Conservation (phyloP, 2,797 vertebrate species). For the Argentina silus region DNA sequence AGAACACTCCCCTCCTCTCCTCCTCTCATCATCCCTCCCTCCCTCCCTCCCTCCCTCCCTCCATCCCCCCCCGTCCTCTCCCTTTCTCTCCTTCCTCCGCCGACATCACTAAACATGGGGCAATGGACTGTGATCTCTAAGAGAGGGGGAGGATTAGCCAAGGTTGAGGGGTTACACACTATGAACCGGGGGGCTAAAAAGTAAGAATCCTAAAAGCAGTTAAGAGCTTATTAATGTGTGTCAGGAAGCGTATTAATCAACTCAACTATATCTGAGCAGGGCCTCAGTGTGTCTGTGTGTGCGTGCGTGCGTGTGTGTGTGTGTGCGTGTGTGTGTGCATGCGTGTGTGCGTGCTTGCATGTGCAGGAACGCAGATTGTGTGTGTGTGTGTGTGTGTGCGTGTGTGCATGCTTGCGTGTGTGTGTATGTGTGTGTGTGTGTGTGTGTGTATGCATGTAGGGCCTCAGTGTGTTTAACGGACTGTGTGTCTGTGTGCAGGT, state of each 20-base stretch:
- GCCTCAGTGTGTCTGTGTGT: constrained; percentile 22
- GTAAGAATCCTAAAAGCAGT: constrained; percentile 84
- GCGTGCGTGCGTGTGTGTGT: constrained; percentile 27
- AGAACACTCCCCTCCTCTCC: constrained; percentile 57
- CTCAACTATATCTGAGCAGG: constrained; percentile 73
- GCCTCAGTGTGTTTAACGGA: constrained; percentile 6
- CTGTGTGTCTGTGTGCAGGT: constrained; percentile 68
- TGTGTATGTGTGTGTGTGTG: constrained; percentile 6
- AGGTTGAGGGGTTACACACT: constrained; percentile 82
- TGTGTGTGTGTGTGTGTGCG: constrained; percentile 22
- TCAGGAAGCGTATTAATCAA: constrained; percentile 86
- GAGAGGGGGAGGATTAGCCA: constrained; percentile 77
- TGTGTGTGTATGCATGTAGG: constrained; percentile 1
- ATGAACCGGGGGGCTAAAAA: constrained; percentile 81
- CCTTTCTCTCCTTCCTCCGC: constrained; percentile 53
- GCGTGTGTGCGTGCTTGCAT: constrained; percentile 19
- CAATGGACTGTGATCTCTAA: constrained; percentile 75
- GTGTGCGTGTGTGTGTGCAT: constrained; percentile 36
- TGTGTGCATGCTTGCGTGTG: constrained; percentile 14
- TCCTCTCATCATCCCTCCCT: constrained; percentile 40
- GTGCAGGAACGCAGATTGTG: constrained; percentile 24
- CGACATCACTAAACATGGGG: constrained; percentile 73
- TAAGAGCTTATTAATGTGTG: constrained; percentile 86
- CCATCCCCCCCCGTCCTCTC: constrained; percentile 61
- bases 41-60: constrained; percentile 20